Base-by-base conservation (phyloP, 2,888 invertebrate species). In the Chalcis sispes region DNA sequence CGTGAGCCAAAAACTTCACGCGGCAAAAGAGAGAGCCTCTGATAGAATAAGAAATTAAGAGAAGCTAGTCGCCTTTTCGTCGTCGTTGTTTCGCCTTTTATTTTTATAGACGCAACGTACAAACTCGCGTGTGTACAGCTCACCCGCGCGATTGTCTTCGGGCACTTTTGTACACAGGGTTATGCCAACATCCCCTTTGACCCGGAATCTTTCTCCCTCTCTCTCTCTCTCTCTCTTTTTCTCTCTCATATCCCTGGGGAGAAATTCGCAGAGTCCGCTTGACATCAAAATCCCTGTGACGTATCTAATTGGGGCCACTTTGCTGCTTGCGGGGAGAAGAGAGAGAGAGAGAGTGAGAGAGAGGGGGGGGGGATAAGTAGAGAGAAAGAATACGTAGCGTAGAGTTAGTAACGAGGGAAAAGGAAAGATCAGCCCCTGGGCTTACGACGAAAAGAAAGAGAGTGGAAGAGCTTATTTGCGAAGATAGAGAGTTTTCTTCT, bases 221-320 rank as follows among this genome's bases (percentile, higher is more conserved):
- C 23, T 36, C 4, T 36, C 36, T 36, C n/a, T n/a, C n/a, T n/a
- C n/a, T 15, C 15, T n/a, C 13, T 13, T n/a, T 58, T 1, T 10
- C 15, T 29, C 18, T n/a, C 23, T 36, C 4, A 7, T 10, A 7
- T 79, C 84, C 81, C 83, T 27, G 58, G 86, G 86, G 86, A 83
- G 79, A 80, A 81, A 84, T 85, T 84, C 79, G 62, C 50, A 72
- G 80, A 73, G 67, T 48, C 54, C 81, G 81, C 84, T 83, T 82
- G 84, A 86, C 85, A 83, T 85, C 84, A 85, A 42, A 85, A 88
- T 88, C 86, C 87, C 84, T 59, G 85, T 86, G 86, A 88, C 87
- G 85, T 87, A 86, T 87, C 87, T 88, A 88, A 88, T 88, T 88
- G 88, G 84, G 84, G 62, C 84, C 85, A 88, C 84, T 88, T 88